phyloP scores from a whole-genome alignment of 2,888 invertebrate genomes.

The Epinotia bilunana region DNA sequence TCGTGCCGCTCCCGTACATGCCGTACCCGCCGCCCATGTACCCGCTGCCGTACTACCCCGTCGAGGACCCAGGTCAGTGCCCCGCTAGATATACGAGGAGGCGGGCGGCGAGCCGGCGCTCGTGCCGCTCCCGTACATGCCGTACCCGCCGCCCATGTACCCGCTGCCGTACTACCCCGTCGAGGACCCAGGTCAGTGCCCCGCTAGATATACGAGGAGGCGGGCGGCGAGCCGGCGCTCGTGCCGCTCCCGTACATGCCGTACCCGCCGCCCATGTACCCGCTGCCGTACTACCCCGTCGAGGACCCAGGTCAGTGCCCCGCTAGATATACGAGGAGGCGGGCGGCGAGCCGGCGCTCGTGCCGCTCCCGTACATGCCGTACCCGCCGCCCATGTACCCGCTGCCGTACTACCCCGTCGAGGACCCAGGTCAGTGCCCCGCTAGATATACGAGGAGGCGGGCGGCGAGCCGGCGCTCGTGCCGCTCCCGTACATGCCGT shows the following conservation, averaged over 20 bases:
- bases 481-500: slow-evolving; percentile 73
- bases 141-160: slow-evolving; percentile 79
- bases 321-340: slow-evolving; percentile 47
- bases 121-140: slow-evolving; percentile 71
- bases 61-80: slow-evolving; percentile 70
- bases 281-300: slow-evolving; percentile 74
- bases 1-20: slow-evolving; percentile 72
- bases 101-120: slow-evolving; percentile 60
- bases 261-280: slow-evolving; percentile 79
- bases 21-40: slow-evolving; percentile 79
- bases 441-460: slow-evolving; percentile 47
- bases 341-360: slow-evolving; percentile 60
- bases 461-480: slow-evolving; percentile 63
- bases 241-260: slow-evolving; percentile 72
- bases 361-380: slow-evolving; percentile 72
- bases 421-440: slow-evolving; percentile 65
- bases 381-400: slow-evolving; percentile 80
- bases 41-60: slow-evolving; percentile 75
- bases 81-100: slow-evolving; percentile 47
- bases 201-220: slow-evolving; percentile 47
- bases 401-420: slow-evolving; percentile 75
- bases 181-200: slow-evolving; percentile 68
- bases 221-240: slow-evolving; percentile 60
- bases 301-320: slow-evolving; percentile 68
- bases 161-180: slow-evolving; percentile 76